A percentile compares a stretch with the other conserved stretches of the same genome.
Conservation (phyloP, 2,113 vertebrate genomes). For the Lagenorhynchus albirostris region DNA sequence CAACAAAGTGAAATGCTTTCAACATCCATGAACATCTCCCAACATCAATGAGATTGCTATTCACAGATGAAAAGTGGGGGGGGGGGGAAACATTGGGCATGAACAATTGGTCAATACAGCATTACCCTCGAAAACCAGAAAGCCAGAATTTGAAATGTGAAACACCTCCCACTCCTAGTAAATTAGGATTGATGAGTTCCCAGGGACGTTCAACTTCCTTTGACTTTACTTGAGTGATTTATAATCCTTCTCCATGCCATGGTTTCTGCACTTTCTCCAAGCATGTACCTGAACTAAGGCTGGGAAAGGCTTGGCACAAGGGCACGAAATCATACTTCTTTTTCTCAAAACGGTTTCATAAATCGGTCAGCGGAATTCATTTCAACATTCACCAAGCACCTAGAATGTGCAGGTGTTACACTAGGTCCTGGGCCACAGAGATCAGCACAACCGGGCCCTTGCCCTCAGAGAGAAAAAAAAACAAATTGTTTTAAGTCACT, state of each 20-base stretch:
- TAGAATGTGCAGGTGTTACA: background rate
- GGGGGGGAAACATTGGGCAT: background rate
- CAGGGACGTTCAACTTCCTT: slow-evolving; percentile 69
- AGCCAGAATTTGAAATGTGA: slow-evolving; percentile 65
- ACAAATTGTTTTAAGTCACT: background rate
- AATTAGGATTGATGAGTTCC: slow-evolving; percentile 70
- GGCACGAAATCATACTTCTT: slow-evolving; percentile 6
- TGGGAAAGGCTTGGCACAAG: background rate
- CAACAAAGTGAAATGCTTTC: slow-evolving; percentile 60
- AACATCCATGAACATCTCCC: slow-evolving; percentile 40
- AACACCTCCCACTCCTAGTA: slow-evolving; percentile 54
- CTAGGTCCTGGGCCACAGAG: background rate
- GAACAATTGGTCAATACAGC: slow-evolving; percentile 46
- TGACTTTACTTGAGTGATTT: slow-evolving; percentile 57
- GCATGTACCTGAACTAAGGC: slow-evolving; percentile 27
- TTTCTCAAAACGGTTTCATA: background rate
- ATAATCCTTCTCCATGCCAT: slow-evolving; percentile 50
- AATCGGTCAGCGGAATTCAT: background rate
- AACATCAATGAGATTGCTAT: slow-evolving; percentile 57
- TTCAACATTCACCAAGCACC: background rate
- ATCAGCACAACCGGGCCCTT: background rate
- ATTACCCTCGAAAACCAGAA: slow-evolving; percentile 52
- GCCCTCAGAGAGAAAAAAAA: background rate
- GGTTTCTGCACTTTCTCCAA: slow-evolving; percentile 66
- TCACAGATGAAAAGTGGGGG: slow-evolving; percentile 45